Evolutionary conservation across 2,888 invertebrate genomes (phyloP), one percentile per base, ranked within the genome.

Genomic region (Gryllus longicercus): DNA sequence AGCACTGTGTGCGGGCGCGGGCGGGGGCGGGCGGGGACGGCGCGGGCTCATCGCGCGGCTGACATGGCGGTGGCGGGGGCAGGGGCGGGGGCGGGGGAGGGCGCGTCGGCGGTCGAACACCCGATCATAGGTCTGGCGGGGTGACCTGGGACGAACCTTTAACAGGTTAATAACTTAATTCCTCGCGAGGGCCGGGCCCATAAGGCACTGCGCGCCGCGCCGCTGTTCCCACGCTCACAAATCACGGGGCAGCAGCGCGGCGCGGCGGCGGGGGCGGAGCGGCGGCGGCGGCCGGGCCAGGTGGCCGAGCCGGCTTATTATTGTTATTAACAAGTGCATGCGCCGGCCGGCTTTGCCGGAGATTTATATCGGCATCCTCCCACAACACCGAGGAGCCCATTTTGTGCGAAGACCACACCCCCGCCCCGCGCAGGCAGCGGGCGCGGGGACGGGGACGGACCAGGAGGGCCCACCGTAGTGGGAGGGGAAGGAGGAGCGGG

Each of bases 151-250:
- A 16, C 63, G 63, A 63, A 63, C 63, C 63, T 63, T 63, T 63
- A 63, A 63, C 63, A 63, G 63, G 63, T 63, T 63, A 63, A 63
- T 63, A 63, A 63, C 63, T 63, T 63, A 63, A 63, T 63, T 63
- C 63, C 63, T 63, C 16, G 16, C 63, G 63, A 63, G n/a, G 16
- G 16, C 63, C 63, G 63, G n/a, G n/a, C 63, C 63, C 63, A 63
- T 63, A 63, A 63, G 63, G 63, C 63, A 63, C 63, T 63, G 63
- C 38, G 38, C 38, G 38, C 16, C n/a, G 63, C 14, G 63, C 63
- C 16, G 75, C 51, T 79, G 79, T 79, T 79, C 79, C 79, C 79
- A 79, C 79, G 79, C 51, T 76, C 49, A 79, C 79, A 79, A 79
- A 79, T 79, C 79, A 79, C 51, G 25, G 38, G 63, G 63, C 14